Conservation (phyloP, 2,888 invertebrate species). For the Anthrax anthrax region DNA sequence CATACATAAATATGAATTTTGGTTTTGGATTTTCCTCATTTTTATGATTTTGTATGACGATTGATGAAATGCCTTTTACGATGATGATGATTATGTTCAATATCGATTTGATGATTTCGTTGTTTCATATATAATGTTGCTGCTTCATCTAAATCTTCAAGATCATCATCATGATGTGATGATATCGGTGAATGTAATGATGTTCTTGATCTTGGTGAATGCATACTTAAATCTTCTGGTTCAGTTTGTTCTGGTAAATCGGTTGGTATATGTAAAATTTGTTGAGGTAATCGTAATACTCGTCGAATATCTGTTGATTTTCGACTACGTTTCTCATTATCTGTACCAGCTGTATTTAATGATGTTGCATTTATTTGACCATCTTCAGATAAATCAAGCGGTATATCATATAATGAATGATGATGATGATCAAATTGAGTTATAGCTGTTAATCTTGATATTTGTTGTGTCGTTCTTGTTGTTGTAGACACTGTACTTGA, state of each 20-base stretch:
- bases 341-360: slow-evolving; percentile 17
- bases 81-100: background rate
- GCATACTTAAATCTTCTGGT: slow-evolving; percentile 78
- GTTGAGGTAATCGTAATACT: slow-evolving; percentile 36
- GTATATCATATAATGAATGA: slow-evolving; percentile 23
- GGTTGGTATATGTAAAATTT: slow-evolving; percentile 23
- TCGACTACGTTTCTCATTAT: slow-evolving; percentile 25
- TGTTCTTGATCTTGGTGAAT: slow-evolving; percentile 26
- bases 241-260: slow-evolving; percentile 71
- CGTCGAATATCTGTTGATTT: slow-evolving; percentile 40
- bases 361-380: slow-evolving; percentile 19
- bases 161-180: slow-evolving; percentile 38
- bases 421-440: background rate
- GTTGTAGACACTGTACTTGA: slow-evolving; percentile 23
- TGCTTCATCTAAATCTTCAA: slow-evolving; percentile 40
- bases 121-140: slow-evolving; percentile 39
- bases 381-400: slow-evolving; percentile 36
- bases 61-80: background rate
- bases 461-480: slow-evolving; percentile 31
- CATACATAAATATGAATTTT: no score
- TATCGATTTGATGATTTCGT: background rate
- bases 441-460: background rate
- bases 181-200: slow-evolving; percentile 36
- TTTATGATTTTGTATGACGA: background rate
- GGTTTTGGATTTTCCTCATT: background rate